Evolutionary conservation across 2,888 invertebrate species (phyloP).

Genomic region (Tenodera sinensis): DNA sequence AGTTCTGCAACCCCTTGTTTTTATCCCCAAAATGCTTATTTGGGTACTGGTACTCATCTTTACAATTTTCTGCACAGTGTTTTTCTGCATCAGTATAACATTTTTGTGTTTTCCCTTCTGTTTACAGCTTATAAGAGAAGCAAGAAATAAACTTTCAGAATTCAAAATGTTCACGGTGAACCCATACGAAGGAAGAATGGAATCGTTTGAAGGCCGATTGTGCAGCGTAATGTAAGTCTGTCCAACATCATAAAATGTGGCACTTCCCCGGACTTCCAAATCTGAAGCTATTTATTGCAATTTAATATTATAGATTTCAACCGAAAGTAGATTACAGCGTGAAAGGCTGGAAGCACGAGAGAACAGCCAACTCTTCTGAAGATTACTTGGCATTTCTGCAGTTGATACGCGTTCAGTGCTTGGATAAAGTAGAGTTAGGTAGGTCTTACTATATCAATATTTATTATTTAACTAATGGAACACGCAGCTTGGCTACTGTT

Average conservation of each 20-base stretch:
- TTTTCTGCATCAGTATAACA: no score
- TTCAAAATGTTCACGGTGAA: slow-evolving; percentile 37
- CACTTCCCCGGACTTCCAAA: neutral
- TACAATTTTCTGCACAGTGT: no score
- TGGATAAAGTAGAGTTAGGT: neutral
- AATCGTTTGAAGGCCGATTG: slow-evolving; percentile 40
- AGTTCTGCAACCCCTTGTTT: no score
- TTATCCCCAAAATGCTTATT: no score
- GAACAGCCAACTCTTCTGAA: neutral
- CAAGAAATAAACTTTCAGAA: slow-evolving; percentile 34
- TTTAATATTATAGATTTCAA: neutral
- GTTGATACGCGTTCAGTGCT: neutral
- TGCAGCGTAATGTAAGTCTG: slow-evolving; percentile 38
- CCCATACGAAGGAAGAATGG: slow-evolving; percentile 40
- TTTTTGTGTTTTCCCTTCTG: neutral
- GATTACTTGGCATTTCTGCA: neutral
- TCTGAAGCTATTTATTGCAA: neutral
- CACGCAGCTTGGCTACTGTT: no score
- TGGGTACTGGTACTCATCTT: no score
- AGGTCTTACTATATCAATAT: neutral
- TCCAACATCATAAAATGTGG: neutral
- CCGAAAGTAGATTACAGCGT: neutral
- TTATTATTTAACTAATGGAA: no score
- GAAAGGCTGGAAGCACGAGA: neutral
- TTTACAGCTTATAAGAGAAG: neutral